Evolutionary conservation across 2,888 invertebrate genomes (phyloP).

Genomic region (Ophion ellenae): DNA sequence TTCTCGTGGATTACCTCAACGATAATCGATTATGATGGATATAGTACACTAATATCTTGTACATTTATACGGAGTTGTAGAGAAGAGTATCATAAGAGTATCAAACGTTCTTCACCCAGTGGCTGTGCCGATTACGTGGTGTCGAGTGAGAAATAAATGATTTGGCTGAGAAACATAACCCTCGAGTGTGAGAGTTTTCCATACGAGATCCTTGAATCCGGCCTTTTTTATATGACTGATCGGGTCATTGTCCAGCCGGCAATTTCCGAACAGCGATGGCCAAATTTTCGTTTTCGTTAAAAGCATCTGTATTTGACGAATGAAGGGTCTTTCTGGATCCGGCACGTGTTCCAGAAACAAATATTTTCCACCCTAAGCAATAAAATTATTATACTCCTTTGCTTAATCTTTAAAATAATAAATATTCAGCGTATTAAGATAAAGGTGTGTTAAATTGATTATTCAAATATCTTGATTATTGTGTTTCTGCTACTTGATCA

Average conservation of each 20-base stretch:
- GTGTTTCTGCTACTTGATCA: too few species aligned
- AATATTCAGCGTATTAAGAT: too few species aligned
- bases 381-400: not conserved
- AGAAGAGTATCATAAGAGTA: not conserved
- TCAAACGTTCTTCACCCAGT: slow-evolving; percentile 68
- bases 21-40: not conserved
- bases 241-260: slow-evolving; percentile 75
- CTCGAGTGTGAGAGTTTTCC: slow-evolving; percentile 72
- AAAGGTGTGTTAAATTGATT: too few species aligned
- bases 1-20: not conserved
- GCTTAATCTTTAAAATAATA: not conserved
- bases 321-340: slow-evolving; percentile 71
- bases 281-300: slow-evolving; percentile 77
- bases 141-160: slow-evolving; percentile 75
- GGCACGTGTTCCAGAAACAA: slow-evolving; percentile 79
- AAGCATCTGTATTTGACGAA: slow-evolving; percentile 74
- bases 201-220: slow-evolving; percentile 75
- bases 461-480: too few species aligned
- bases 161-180: slow-evolving; percentile 77
- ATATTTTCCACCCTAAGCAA: slow-evolving; percentile 77
- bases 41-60: not conserved
- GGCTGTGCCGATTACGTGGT: slow-evolving; percentile 78
- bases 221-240: slow-evolving; percentile 70
- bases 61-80: not conserved
- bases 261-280: slow-evolving; percentile 79